Base-by-base conservation (phyloP, 2,113 vertebrate species). In the Amia ocellicauda region DNA sequence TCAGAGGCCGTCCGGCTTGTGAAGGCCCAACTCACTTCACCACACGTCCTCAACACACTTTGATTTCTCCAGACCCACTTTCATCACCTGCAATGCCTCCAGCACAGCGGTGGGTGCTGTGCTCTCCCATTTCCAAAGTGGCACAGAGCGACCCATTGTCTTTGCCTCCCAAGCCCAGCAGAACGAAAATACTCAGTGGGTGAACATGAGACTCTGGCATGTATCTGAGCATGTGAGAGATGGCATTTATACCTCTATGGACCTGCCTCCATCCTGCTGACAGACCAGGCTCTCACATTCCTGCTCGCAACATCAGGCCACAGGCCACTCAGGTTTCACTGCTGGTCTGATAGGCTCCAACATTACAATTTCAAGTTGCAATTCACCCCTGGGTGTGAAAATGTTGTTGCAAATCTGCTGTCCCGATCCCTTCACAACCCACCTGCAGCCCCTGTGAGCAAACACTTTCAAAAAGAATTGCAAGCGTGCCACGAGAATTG, bases 271-370 rank as follows among this genome's bases (percentile, higher is more conserved):
- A n/a, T 36, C 4, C 31, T 36, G 10, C 31, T 4, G 31, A 36
- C 10, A 10, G 49, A 40, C 19, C 31, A 41, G 22, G 20, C 49
- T 1, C 31, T 53, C 28, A 29, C 7, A 2, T 4, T 8, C 0
- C 49, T 41, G 19, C 29, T 50, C 16, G 11, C 29, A 7, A 40
- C 47, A 14, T 40, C 19, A 19, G 60, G n/a, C n/a, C 16, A 52
- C 28, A 23, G 13, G 55, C 2, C 67, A 51, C 53, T 63, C 3
- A 54, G 27, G 14, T 5, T 69, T 8, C 57, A 60, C 9, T 27
- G 27, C 19, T 60, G 68, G 57, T 47, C 19, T 23, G n/a, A n/a
- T n/a, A n/a, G n/a, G n/a, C n/a, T n/a, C 19, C 57, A 43, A 23
- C 47, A 58, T 3, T 56, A 61, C 23, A 56, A 61, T 11, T 58